Base-by-base conservation (phyloP, 2,797 vertebrate species). In the Poecilia picta region DNA sequence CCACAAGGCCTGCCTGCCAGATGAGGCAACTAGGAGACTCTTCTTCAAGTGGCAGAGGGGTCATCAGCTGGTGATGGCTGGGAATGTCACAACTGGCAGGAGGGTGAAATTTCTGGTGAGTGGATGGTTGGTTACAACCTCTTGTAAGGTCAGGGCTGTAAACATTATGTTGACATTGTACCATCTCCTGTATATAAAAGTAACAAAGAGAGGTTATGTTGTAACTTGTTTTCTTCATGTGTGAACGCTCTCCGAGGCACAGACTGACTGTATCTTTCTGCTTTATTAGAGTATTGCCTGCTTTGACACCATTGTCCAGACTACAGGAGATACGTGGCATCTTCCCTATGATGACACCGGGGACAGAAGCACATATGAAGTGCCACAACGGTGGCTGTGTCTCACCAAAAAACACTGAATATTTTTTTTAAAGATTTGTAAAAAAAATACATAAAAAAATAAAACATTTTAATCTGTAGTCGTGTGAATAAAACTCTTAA, bases 31-130 rank as follows among this genome's bases (percentile, higher is more conserved):
- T 0, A 95, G 94, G 47, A 95, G 88, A 1, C 96, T 99, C 13
- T 99, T 99, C 93, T 98, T 98, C 79, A 99, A 99, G 89, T 99
- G 98, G 98, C 98, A 99, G 90, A 96, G 97, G 46, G 98, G 97
- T 31, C 98, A 99, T 92, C 98, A 99, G 87, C 89, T 98, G 57
- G 96, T 89, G 0, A 62, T 97, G 74, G 77, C 10, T 1, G 85
- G 28, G 23, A 83, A 85, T 0, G 2, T 89, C 3, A 2, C 28
- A 1, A 83, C 82, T 2, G 90, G 92, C 78, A 94, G 83, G 77
- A 93, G 8, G 78, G 86, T 98, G 20, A 72, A n/a, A 0, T 97
- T 99, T 92, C 93, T 94, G 97, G 98, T 99, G 94, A 76, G 43
- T n/a, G 28, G 20, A 73, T 43, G 13, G 13, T 15, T 28, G 11